A percentile compares a stretch with the other conserved stretches of the same genome.
Conservation (phyloP, 2,113 vertebrate species). For the Ptyas mucosa region DNA sequence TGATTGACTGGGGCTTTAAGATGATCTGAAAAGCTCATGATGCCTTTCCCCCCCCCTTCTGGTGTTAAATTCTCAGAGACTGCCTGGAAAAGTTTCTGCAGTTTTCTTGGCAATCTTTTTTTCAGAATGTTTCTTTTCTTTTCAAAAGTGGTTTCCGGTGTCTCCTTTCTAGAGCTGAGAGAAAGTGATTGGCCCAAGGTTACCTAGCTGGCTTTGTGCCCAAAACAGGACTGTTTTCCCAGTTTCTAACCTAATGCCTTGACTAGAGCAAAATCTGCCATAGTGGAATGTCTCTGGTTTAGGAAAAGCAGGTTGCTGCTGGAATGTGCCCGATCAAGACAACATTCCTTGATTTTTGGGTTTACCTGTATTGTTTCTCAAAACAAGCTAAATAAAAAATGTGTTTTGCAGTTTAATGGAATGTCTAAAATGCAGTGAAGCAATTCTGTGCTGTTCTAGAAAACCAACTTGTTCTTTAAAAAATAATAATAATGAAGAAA, state of each 20-base stretch:
- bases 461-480: background rate
- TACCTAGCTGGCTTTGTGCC: background rate
- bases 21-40: background rate
- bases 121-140: no score
- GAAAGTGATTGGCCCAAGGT: background rate
- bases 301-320: constrained; percentile 14
- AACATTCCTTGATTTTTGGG: constrained; percentile 11
- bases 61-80: background rate
- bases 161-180: background rate
- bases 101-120: background rate
- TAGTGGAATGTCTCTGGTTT: constrained; percentile 44
- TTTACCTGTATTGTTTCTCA: constrained; percentile 32
- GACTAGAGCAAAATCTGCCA: constrained; percentile 31
- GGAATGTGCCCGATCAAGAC: background rate
- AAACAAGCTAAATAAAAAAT: background rate
- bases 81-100: background rate
- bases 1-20: constrained; percentile 11
- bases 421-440: fast-evolving
- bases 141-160: background rate
- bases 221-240: background rate
- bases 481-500: background rate
- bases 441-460: background rate
- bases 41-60: background rate
- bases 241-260: background rate
- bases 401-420: background rate